These are phyloP conservation scores for Halocynthia roretzi DNA, from an alignment of 23 tunicate species.

Conservation along the genomic window DNA sequence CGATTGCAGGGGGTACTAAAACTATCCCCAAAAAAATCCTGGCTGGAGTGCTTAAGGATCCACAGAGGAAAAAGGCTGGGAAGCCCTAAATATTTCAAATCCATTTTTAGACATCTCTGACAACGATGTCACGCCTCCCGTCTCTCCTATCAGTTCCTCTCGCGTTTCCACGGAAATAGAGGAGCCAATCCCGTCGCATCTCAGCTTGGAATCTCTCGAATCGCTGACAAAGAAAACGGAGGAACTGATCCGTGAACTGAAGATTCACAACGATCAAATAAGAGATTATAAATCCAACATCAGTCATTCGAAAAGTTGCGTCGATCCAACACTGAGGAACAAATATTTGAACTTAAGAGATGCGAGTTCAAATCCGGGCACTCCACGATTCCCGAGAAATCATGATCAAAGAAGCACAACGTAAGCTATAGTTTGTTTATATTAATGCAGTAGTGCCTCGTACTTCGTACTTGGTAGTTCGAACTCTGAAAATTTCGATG, in stretches of 20 bases:
- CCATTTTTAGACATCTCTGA: conserved; percentile 3
- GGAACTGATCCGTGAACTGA: conserved; percentile 19
- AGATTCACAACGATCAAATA: conserved; percentile 11
- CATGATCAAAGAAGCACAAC: conserved; percentile 18
- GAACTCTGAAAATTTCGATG: too few species aligned
- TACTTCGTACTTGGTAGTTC: neutral
- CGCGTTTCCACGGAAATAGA: neutral
- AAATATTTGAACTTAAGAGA: conserved; percentile 10
- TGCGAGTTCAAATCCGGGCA: conserved; percentile 18
- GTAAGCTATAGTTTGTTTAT: neutral
- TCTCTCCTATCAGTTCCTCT: conserved; percentile 11
- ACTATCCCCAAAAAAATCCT: too few species aligned
- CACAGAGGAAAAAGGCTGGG: too few species aligned
- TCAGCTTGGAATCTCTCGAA: neutral
- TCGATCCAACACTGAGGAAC: conserved; percentile 12
- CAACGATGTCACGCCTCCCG: conserved; percentile 13
- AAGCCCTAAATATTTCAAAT: too few species aligned
- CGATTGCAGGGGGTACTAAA: too few species aligned
- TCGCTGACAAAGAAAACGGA: conserved; percentile 14
- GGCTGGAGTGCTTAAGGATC: too few species aligned
- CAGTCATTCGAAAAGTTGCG: conserved; percentile 16
- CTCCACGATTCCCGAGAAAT: neutral
- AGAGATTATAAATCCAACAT: conserved; percentile 1
- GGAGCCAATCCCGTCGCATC: too few species aligned
- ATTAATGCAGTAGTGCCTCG: neutral